phyloP scores from a whole-genome alignment of 2,888 invertebrate genomes.

The Anthoptus insignis region DNA sequence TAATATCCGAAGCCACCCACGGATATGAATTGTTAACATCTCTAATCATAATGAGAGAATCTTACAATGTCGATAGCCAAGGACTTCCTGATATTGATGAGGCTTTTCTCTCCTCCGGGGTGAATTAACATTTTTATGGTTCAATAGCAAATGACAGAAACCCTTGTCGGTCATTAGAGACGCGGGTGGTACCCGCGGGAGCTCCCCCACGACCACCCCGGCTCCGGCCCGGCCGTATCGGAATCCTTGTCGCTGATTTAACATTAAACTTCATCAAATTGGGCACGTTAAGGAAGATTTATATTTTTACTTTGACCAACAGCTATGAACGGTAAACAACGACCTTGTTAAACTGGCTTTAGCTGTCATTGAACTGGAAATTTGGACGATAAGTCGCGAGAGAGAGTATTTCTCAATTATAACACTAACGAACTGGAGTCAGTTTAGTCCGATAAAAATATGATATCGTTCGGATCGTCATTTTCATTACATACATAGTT shows the following conservation, averaged over 20 bases:
- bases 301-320: constrained; percentile 38
- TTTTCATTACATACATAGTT: too few relatives aligned
- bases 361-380: too few relatives aligned
- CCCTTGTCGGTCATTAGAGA: constrained; percentile 65
- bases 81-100: constrained; percentile 62
- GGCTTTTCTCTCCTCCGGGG: constrained; percentile 59
- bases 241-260: constrained; percentile 57
- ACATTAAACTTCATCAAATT: constrained; percentile 53
- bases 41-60: constrained; percentile 1
- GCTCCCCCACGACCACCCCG: too few relatives aligned
- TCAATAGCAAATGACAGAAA: constrained; percentile 64
- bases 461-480: too few relatives aligned
- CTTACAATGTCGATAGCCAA: constrained; percentile 2
- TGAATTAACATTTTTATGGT: constrained; percentile 78
- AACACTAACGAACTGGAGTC: too few relatives aligned
- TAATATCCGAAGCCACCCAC: neutral
- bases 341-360: too few relatives aligned
- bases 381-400: too few relatives aligned
- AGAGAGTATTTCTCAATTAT: too few relatives aligned
- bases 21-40: neutral
- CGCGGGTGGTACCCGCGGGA: too few relatives aligned
- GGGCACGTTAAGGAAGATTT: constrained; percentile 42
- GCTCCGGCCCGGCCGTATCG: constrained; percentile 57
- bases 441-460: too few relatives aligned
- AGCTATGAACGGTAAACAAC: constrained; percentile 20